Evolutionary conservation across 2,797 vertebrate species (phyloP).

Genomic region (Podarcis siculus): DNA sequence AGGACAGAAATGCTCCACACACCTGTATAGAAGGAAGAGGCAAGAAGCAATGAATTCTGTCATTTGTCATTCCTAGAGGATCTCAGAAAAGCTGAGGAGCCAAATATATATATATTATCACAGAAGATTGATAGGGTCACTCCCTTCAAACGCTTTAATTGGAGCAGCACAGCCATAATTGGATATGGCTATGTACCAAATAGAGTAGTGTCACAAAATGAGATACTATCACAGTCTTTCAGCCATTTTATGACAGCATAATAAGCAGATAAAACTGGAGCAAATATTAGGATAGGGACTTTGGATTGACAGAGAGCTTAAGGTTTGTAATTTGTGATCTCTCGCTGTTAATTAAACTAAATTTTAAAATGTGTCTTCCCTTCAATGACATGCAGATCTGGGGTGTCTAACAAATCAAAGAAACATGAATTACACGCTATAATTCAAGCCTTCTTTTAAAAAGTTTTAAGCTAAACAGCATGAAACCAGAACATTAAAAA

Average conservation of each 20-base stretch:
- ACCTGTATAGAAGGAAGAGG: slow-evolving; percentile 73
- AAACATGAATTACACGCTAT: too few species aligned
- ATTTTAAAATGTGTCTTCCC: not conserved
- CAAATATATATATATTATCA: not conserved
- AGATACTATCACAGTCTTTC: not conserved
- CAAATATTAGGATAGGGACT: not conserved
- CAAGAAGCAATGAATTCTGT: not conserved
- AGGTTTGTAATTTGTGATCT: not conserved
- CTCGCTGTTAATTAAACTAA: not conserved
- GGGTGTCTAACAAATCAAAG: not conserved
- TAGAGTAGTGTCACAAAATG: not conserved
- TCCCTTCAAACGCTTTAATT: not conserved
- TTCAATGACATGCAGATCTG: not conserved
- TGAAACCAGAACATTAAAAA: not conserved
- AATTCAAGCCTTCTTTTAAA: too few species aligned
- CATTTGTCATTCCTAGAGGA: not conserved
- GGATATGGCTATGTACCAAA: too few species aligned
- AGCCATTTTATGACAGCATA: not conserved
- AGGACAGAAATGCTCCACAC: slow-evolving; percentile 86
- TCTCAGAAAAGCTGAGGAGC: not conserved
- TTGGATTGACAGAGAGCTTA: not conserved
- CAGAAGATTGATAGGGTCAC: not conserved
- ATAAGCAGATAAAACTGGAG: not conserved
- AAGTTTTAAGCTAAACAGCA: not conserved
- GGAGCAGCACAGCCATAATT: not conserved